Evolutionary conservation across 2,888 invertebrate species (phyloP).

Genomic region (Torymus aiolomorphi): DNA sequence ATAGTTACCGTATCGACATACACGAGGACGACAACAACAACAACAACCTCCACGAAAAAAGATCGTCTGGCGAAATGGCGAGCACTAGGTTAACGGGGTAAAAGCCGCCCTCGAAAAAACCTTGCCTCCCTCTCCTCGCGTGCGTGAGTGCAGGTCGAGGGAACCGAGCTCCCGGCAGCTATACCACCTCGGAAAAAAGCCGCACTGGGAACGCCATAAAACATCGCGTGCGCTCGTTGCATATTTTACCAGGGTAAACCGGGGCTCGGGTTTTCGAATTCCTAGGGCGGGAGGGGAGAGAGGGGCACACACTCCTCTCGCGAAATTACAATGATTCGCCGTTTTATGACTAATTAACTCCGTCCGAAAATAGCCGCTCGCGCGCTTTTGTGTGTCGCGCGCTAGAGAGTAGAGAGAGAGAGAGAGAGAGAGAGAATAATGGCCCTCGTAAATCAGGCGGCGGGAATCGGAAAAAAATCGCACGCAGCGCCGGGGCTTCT

Average conservation of each 20-base stretch:
- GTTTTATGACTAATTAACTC: conserved; percentile 45
- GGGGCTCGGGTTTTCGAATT: no score
- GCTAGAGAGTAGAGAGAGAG: not conserved
- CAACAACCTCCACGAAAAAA: not conserved
- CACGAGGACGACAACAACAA: not conserved
- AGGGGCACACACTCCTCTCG: not conserved
- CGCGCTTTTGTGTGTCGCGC: conserved; percentile 11
- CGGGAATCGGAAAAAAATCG: conserved; percentile 37
- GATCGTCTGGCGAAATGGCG: conserved; percentile 19
- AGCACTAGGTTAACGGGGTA: conserved; percentile 43
- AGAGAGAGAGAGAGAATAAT: conserved; percentile 11
- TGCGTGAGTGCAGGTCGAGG: no score
- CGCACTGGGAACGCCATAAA: not conserved
- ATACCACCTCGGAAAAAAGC: not conserved
- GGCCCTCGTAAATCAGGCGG: conserved; percentile 44
- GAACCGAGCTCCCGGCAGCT: no score
- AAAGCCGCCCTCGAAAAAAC: no score
- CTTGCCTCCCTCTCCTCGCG: no score
- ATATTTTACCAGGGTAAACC: conserved; percentile 2
- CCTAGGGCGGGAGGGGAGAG: no score
- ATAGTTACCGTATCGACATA: no score
- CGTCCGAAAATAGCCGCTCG: conserved; percentile 28
- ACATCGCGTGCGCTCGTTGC: not conserved
- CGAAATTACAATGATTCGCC: conserved; percentile 31
- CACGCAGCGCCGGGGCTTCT: not conserved